Percentiles rank a stretch among this genome's conserved stretches.
phyloP scores from a whole-genome alignment of 2,888 invertebrate genomes.

The Pseudococcus viburni region DNA sequence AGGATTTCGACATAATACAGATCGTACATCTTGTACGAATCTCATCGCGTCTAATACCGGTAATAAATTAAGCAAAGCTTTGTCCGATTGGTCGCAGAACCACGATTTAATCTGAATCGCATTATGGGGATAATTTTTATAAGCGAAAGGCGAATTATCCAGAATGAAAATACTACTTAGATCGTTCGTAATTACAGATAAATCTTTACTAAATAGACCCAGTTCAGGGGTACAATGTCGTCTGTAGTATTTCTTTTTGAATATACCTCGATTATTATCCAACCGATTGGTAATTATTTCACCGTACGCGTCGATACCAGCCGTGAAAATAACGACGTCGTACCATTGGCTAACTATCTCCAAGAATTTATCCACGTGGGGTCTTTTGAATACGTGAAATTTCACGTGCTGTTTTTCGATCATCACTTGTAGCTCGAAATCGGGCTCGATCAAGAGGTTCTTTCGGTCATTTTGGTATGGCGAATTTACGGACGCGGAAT shows the following conservation, averaged over 20 bases:
- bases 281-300: conserved; percentile 65
- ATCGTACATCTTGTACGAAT: conserved; percentile 63
- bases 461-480: conserved; percentile 55
- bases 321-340: conserved; percentile 62
- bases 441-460: conserved; percentile 38
- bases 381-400: conserved; percentile 63
- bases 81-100: conserved; percentile 63
- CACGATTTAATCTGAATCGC: conserved; percentile 62
- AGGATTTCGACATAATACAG: conserved; percentile 61
- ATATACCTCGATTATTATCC: conserved; percentile 64
- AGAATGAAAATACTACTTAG: conserved; percentile 62
- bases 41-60: conserved; percentile 61
- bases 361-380: conserved; percentile 59
- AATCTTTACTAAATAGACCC: conserved; percentile 64
- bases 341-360: conserved; percentile 65
- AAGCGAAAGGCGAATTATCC: conserved; percentile 62
- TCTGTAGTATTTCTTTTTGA: conserved; percentile 63
- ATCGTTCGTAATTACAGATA: conserved; percentile 60
- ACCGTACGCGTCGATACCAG: conserved; percentile 61
- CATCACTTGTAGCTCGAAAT: conserved; percentile 60
- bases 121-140: conserved; percentile 63
- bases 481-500: conserved; percentile 61
- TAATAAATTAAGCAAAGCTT: conserved; percentile 60
- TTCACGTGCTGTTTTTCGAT: conserved; percentile 63
- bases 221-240: conserved; percentile 64